Base-by-base conservation (phyloP, 92 coral and sea anemone species). In the Pocillopora grandis region DNA sequence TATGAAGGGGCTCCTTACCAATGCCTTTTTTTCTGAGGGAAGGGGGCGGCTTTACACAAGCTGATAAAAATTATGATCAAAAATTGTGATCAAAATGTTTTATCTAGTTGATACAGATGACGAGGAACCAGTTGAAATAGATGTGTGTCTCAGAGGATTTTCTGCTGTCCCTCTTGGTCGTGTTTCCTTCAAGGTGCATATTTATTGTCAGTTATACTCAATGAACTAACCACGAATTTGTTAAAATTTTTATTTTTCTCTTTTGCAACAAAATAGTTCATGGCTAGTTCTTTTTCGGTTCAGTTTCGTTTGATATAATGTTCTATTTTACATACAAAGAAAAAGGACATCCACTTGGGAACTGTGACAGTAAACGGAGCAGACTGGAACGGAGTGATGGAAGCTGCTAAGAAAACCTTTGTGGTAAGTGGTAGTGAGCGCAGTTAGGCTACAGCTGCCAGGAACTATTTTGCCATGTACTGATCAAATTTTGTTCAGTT, bases 361-460 rank as follows among this genome's bases (percentile, higher is more conserved):
- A 71, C 86, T 27, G 95, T 94, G 14, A 64, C 84, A 48, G 90
- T 94, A 1, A 86, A 86, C 56, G 90, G 93, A 36, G 93, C 92
- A 2, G 93, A 94, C 86, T 91, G 95, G 98, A 84, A 87, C 16
- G 92, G 93, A 35, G 98, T 94, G 15, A 89, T 91, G 71, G 98
- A 91, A 42, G 98, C 98, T 66, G 92, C 93, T 15, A 88, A 81
- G 75, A 87, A 66, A 69, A 81, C 88, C 75, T 83, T 83, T 83
- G 86, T 89, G 92, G 92, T 89, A 61, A 75, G 92, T 2, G 0
- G 12, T 20, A 57, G 27, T 68, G 16, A 68, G 49, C 49, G 0
- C 49, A 42, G 49, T 42, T 42, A 3, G 49, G 49, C 49, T 42
- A 42, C 52, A 42, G 52, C 5, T 42, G 52, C 52, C 52, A 42